These are phyloP conservation scores for Stegodyphus mimosarum DNA, from an alignment of 1,140 invertebrate genomes.

Conservation along the genomic window DNA sequence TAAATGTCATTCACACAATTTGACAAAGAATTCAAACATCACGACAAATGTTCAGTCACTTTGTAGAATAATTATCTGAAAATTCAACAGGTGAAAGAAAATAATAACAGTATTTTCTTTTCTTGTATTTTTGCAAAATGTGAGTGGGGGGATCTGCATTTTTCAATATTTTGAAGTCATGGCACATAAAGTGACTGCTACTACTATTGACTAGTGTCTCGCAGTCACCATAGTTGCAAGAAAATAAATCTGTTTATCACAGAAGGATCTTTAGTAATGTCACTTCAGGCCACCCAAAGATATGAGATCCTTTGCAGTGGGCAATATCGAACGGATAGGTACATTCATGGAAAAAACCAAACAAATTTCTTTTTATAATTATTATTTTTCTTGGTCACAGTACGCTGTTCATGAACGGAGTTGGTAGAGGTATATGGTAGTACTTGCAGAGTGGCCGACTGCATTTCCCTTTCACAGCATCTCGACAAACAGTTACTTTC, in stretches of 20 bases:
- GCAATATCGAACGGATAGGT: slow-evolving; percentile 6
- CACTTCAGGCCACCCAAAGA: not conserved
- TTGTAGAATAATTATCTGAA: slow-evolving; percentile 39
- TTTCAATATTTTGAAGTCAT: slow-evolving; percentile 26
- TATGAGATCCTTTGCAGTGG: not conserved
- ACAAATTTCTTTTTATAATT: not conserved
- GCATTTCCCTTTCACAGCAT: slow-evolving; percentile 91
- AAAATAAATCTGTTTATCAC: slow-evolving; percentile 62
- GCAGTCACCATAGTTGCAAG: slow-evolving; percentile 46
- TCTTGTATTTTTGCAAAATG: not conserved
- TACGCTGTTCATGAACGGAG: slow-evolving; percentile 52
- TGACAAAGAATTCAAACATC: slow-evolving; percentile 7
- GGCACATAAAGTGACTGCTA: slow-evolving; percentile 41
- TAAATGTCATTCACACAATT: not conserved
- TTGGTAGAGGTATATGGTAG: slow-evolving; percentile 82
- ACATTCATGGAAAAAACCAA: slow-evolving; percentile 33
- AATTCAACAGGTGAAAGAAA: slow-evolving; percentile 36
- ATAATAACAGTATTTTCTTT: not conserved
- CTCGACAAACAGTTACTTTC: slow-evolving; percentile 92
- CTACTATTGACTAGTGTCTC: slow-evolving; percentile 50
- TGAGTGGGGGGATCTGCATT: not conserved
- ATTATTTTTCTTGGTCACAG: slow-evolving; percentile 36
- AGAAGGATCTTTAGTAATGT: slow-evolving; percentile 25
- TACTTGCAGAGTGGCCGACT: slow-evolving; percentile 91
- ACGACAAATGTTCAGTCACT: slow-evolving; percentile 3